Conservation (phyloP, 2,797 vertebrate species). For the Mus minutoides region DNA sequence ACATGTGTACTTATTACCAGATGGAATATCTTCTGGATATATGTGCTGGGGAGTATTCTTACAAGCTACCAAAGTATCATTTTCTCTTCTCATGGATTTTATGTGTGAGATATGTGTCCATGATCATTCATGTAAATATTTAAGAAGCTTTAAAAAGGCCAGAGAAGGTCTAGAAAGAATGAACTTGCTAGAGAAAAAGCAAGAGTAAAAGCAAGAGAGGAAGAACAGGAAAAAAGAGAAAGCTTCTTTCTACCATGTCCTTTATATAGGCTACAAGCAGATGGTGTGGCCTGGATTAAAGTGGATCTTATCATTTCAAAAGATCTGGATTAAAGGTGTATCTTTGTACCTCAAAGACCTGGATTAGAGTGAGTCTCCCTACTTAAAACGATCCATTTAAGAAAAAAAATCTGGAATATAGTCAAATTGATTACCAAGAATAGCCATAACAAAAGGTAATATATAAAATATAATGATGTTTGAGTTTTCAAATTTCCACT, state of each 20-base stretch:
- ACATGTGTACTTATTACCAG: too few relatives aligned
- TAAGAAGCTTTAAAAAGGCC: neutral
- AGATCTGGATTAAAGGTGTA: neutral
- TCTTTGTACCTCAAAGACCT: neutral
- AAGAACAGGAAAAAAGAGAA: neutral
- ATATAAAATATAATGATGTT: neutral
- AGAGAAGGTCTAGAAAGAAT: neutral
- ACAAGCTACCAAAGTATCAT: neutral
- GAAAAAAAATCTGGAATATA: neutral
- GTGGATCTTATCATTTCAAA: neutral
- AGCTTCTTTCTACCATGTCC: neutral
- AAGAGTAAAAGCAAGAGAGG: neutral
- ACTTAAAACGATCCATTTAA: neutral
- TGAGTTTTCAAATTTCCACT: constrained; percentile 58
- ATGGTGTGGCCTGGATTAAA: neutral
- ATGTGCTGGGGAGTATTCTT: neutral
- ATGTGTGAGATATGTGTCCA: neutral
- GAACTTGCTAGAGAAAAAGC: neutral
- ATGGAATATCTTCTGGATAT: too few relatives aligned
- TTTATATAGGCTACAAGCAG: neutral
- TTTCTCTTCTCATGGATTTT: constrained; percentile 18
- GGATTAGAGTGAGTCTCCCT: neutral
- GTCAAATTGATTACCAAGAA: neutral
- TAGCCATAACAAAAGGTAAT: neutral
- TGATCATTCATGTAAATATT: neutral